A percentile compares a stretch with the other conserved stretches of the same genome.
phyloP scores from a whole-genome alignment of 2,888 invertebrate genomes.

The Hemistola chrysoprasaria region DNA sequence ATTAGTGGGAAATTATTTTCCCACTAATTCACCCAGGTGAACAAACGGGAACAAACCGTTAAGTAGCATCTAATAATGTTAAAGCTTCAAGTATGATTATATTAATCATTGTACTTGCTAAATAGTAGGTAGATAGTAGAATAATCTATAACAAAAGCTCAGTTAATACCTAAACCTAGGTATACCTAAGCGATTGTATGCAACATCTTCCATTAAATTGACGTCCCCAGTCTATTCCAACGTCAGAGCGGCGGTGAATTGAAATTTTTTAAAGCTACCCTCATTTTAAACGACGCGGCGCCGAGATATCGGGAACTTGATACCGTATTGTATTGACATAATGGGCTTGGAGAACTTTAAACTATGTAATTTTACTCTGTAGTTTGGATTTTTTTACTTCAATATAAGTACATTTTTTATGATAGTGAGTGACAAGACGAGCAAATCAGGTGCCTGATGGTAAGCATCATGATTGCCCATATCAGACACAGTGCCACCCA shows the following conservation, averaged over 20 bases:
- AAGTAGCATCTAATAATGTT: no score
- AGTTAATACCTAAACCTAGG: slow-evolving; percentile 17
- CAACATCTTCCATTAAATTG: slow-evolving; percentile 77
- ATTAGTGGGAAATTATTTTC: no score
- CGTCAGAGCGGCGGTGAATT: slow-evolving; percentile 49
- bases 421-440: no score
- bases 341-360: slow-evolving; percentile 13
- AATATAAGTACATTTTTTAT: no score
- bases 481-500: no score
- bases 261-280: slow-evolving; percentile 50
- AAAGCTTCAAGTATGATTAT: no score
- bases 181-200: slow-evolving; percentile 33
- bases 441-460: no score
- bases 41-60: no score
- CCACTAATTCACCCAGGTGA: no score
- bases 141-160: not conserved
- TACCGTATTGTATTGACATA: slow-evolving; percentile 22
- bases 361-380: slow-evolving; percentile 8
- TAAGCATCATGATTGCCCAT: no score
- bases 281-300: slow-evolving; percentile 32
- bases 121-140: no score
- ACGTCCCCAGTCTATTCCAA: slow-evolving; percentile 58
- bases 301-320: slow-evolving; percentile 26
- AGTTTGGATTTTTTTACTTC: not conserved
- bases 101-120: no score